phyloP scores from a whole-genome alignment of 2,113 vertebrate genomes.

The Thunnus maccoyii region DNA sequence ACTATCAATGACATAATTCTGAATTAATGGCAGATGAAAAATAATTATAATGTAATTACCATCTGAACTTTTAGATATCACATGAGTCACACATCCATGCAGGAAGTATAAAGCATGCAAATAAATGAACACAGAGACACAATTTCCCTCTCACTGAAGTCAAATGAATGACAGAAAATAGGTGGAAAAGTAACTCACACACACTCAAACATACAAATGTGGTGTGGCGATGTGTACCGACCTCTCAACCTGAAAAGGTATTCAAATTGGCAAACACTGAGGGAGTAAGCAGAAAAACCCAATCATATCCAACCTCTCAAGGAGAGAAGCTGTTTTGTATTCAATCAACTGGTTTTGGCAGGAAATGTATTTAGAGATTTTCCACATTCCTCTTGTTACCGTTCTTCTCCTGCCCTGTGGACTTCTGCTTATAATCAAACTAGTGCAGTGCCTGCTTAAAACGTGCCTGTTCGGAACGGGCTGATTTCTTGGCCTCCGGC shows the following conservation, averaged over 20 bases:
- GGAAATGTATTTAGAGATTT: conserved; percentile 8
- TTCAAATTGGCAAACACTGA: conserved; percentile 19
- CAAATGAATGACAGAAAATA: neutral
- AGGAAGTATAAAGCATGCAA: too few species aligned
- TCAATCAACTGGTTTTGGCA: conserved; percentile 13
- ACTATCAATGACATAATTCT: neutral
- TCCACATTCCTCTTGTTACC: neutral
- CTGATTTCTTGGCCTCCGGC: too few species aligned
- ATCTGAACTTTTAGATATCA: neutral
- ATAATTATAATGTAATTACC: neutral
- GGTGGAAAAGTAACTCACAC: neutral
- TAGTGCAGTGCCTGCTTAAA: too few species aligned
- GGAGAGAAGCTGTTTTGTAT: conserved; percentile 10
- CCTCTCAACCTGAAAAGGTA: conserved; percentile 2
- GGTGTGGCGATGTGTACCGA: neutral
- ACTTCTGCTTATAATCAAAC: too few species aligned
- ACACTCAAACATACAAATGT: conserved; percentile 11
- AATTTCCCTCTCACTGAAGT: too few species aligned
- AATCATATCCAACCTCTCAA: conserved; percentile 1
- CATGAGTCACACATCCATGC: neutral
- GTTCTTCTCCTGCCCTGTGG: neutral
- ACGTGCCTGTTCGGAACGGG: too few species aligned
- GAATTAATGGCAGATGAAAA: neutral
- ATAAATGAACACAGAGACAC: too few species aligned
- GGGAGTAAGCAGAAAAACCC: conserved; percentile 1